Conservation (phyloP, 2,888 invertebrate genomes). For the Saturnia japonica region DNA sequence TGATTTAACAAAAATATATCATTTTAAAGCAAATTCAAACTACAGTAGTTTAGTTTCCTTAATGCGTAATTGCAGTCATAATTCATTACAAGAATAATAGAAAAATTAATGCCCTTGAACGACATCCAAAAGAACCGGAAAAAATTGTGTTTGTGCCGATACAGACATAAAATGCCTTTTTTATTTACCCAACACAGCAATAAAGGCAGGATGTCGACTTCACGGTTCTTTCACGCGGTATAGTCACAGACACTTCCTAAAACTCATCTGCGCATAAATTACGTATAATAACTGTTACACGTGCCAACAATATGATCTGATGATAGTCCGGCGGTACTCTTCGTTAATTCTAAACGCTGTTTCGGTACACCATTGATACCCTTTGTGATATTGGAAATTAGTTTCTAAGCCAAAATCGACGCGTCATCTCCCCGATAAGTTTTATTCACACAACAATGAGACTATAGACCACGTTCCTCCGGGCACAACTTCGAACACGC, state of each 20-base stretch:
- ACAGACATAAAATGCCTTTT: conserved; percentile 38
- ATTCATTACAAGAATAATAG: background rate
- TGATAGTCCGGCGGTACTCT: conserved; percentile 63
- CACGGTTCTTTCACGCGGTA: conserved; percentile 71
- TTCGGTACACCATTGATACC: conserved; percentile 75
- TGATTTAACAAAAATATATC: background rate
- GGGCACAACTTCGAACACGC: conserved; percentile 47
- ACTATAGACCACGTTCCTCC: conserved; percentile 72
- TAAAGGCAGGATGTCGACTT: conserved; percentile 76
- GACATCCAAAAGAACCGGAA: conserved; percentile 77
- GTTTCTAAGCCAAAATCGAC: conserved; percentile 75
- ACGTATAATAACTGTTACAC: conserved; percentile 41
- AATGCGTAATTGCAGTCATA: background rate
- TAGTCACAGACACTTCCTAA: conserved; percentile 63
- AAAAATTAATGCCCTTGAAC: conserved; percentile 76
- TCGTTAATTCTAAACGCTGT: conserved; percentile 72
- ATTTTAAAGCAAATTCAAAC: background rate
- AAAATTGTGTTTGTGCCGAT: conserved; percentile 60
- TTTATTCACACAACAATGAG: conserved; percentile 76
- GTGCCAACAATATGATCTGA: conserved; percentile 61
- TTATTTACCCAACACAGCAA: conserved; percentile 62
- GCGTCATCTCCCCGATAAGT: conserved; percentile 77
- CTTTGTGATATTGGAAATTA: conserved; percentile 81
- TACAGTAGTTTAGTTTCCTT: background rate
- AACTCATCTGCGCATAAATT: conserved; percentile 15